Evolutionary conservation across 2,797 vertebrate genomes (phyloP).

Genomic region (Oreortyx pictus): DNA sequence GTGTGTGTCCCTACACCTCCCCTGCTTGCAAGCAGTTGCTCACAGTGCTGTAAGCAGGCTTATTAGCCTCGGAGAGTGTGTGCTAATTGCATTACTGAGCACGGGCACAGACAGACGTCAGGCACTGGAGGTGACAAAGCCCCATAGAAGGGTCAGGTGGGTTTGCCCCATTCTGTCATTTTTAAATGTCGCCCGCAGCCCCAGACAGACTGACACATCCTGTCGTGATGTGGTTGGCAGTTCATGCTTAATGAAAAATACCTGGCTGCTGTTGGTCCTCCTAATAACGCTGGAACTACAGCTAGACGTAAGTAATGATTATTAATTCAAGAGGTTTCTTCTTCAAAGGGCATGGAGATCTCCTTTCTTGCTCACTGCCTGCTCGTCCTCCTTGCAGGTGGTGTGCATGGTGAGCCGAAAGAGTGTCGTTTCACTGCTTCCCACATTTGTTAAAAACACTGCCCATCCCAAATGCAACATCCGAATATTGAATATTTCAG

Average conservation of each 20-base stretch:
- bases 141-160: background rate
- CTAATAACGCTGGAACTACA: background rate
- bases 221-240: background rate
- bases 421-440: fast-evolving
- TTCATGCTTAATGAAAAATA: background rate
- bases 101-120: background rate
- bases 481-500: conserved; percentile 18
- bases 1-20: fast-evolving
- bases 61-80: background rate
- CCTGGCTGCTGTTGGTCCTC: conserved; percentile 12
- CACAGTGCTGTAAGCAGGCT: background rate
- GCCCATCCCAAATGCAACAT: background rate
- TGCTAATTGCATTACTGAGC: conserved; percentile 19
- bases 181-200: background rate
- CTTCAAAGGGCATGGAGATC: background rate
- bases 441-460: background rate
- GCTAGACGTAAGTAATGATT: background rate
- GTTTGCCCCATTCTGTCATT: background rate
- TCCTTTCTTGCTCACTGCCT: background rate
- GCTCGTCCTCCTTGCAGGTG: background rate
- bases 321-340: conserved; percentile 24
- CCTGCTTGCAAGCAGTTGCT: background rate
- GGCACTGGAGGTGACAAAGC: background rate
- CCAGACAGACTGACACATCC: background rate
- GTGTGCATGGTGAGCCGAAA: background rate